Evolutionary conservation across 2,113 vertebrate genomes (phyloP).

Genomic region (Poeciliopsis occidentalis): DNA sequence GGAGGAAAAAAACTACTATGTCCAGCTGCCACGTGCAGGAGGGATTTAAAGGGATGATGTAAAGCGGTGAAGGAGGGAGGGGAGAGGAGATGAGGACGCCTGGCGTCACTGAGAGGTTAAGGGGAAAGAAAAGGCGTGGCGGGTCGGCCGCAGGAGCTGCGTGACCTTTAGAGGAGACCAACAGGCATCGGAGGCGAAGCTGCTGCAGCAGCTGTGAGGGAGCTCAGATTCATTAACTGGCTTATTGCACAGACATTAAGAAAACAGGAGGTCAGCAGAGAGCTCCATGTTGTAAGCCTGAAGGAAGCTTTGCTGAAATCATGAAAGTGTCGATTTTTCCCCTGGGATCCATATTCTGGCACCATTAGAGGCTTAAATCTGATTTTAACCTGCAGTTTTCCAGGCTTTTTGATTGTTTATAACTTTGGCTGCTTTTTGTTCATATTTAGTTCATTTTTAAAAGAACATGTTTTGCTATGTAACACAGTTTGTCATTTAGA

Average conservation of each 20-base stretch:
- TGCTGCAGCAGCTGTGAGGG: conserved; percentile 23
- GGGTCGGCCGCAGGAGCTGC: conserved; percentile 53
- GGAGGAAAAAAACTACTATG: not conserved
- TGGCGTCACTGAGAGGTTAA: conserved; percentile 41
- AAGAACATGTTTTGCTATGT: too few relatives aligned
- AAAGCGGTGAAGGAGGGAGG: conserved; percentile 10
- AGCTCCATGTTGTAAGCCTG: not conserved
- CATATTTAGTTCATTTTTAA: too few relatives aligned
- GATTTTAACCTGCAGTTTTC: not conserved
- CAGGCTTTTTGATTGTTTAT: too few relatives aligned
- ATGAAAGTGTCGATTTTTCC: not conserved
- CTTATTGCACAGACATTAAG: conserved; percentile 10
- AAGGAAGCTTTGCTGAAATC: not conserved
- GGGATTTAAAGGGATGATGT: conserved; percentile 31
- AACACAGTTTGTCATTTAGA: too few relatives aligned
- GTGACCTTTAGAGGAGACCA: conserved; percentile 52
- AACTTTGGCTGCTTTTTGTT: too few relatives aligned
- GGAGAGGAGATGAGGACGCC: not conserved
- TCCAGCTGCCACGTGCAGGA: conserved; percentile 12
- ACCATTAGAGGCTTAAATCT: not conserved
- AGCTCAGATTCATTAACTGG: not conserved
- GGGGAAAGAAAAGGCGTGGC: conserved; percentile 59
- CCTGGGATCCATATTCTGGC: not conserved
- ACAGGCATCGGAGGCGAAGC: conserved; percentile 43
- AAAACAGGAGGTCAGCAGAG: not conserved